phyloP scores from a whole-genome alignment of 2,888 invertebrate species.

The Dolomedes plantarius region DNA sequence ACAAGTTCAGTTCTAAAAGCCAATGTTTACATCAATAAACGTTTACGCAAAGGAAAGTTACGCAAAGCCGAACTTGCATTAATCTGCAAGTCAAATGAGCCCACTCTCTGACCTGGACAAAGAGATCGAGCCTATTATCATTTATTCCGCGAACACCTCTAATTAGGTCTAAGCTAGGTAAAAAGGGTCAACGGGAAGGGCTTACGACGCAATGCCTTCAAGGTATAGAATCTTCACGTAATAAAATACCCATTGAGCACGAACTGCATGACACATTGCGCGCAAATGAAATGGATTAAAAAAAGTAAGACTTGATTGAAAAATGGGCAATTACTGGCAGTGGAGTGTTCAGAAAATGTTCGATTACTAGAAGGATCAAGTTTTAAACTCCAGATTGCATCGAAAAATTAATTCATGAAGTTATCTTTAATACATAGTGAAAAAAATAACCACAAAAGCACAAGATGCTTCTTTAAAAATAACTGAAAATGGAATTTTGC shows the following conservation, averaged over 20 bases:
- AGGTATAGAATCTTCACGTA: background rate
- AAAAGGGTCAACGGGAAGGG: constrained; percentile 18
- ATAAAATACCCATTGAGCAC: background rate
- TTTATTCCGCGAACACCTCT: constrained; percentile 15
- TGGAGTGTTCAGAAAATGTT: too few species aligned
- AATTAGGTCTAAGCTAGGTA: background rate
- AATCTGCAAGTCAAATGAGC: constrained; percentile 20
- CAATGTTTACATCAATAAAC: background rate
- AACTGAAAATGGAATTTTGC: too few species aligned
- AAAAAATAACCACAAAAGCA: too few species aligned
- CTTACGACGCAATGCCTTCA: background rate
- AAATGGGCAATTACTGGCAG: too few species aligned
- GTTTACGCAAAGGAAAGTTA: constrained; percentile 1
- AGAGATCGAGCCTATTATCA: constrained; percentile 8
- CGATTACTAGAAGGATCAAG: too few species aligned
- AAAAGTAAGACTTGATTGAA: too few species aligned
- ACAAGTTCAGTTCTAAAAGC: background rate
- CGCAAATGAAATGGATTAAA: background rate
- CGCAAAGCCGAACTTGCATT: constrained; percentile 27
- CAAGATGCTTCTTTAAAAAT: too few species aligned
- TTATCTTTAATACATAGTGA: too few species aligned
- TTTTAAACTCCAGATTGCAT: too few species aligned
- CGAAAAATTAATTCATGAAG: too few species aligned
- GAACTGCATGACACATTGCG: background rate
- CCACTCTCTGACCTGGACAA: constrained; percentile 4